Evolutionary conservation across 2,888 invertebrate genomes (phyloP), one percentile per base, ranked within the genome.

Genomic region (Strigamia crassipes): DNA sequence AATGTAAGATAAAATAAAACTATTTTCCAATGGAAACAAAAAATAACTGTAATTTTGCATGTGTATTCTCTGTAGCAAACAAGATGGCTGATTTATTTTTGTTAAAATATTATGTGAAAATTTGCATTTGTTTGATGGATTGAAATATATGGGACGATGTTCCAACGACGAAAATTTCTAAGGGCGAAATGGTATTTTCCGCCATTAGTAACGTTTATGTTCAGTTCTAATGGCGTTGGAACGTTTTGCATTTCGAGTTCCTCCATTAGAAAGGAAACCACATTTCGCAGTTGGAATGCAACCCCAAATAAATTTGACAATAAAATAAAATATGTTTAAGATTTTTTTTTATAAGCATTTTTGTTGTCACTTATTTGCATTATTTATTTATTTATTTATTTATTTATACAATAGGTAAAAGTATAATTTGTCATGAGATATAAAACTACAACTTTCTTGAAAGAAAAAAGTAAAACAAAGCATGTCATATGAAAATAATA

Each of bases 361-460:
- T 56, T 56, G n/a, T 46, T 46, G 8, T 15, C n/a, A 46, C n/a
- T 46, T 46, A 46, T 46, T 46, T 46, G 4, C 46, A 46, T 46
- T 46, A 46, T 46, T 46, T 15, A n/a, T 46, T 46, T 46, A n/a
- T 46, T 46, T 46, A 46, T 46, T 46, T 46, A n/a, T 10, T 46
- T 46, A 13, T 13, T 46, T 46, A 56, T 56, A 56, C 56, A 56
- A 56, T 56, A 56, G 56, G 10, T 18, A n/a, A 56, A 46, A 46
- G 38, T 46, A 46, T n/a, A 46, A 46, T 46, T 46, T 46, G 15
- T 46, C n/a, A 46, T 46, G 15, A 18, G 56, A 56, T 56, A 56
- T 56, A 56, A 56, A 56, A 56, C n/a, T 56, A 56, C 56, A 9
- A 46, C 42, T n/a, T 56, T 56, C n/a, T 18, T 56, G n/a, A 56